Conservation (phyloP, 1,140 invertebrate genomes). For the Teleopsis dalmanni region DNA sequence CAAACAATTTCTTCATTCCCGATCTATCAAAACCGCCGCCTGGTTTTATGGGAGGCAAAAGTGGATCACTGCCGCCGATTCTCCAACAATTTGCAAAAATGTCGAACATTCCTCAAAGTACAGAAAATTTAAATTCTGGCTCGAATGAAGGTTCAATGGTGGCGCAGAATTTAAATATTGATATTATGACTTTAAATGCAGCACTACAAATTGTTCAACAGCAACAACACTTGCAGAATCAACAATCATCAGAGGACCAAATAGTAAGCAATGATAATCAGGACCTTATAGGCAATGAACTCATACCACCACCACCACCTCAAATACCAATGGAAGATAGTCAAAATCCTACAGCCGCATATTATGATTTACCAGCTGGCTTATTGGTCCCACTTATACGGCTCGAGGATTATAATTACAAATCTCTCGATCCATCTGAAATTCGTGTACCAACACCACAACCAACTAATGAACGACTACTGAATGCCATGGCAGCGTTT, state of each 20-base stretch:
- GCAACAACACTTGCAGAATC: conserved; percentile 20
- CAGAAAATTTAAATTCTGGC: neutral
- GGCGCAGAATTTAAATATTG: conserved; percentile 20
- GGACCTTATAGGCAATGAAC: neutral
- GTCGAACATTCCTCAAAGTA: conserved; percentile 10
- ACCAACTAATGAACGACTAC: conserved; percentile 82
- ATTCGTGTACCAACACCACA: conserved; percentile 88
- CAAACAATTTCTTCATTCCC: conserved; percentile 54
- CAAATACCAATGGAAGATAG: conserved; percentile 52
- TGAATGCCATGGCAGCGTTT: conserved; percentile 91
- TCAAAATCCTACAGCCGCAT: conserved; percentile 82
- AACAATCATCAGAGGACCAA: conserved; percentile 5
- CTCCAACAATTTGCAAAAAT: conserved; percentile 20
- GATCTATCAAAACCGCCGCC: conserved; percentile 81
- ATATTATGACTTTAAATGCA: conserved; percentile 32
- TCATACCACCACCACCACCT: conserved; percentile 12
- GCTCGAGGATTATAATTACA: conserved; percentile 85
- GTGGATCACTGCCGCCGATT: conserved; percentile 20
- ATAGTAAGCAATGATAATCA: conserved; percentile 3
- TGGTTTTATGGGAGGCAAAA: conserved; percentile 55
- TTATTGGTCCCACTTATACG: conserved; percentile 85
- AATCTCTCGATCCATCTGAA: conserved; percentile 78
- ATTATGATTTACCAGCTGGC: conserved; percentile 92
- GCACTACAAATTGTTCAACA: conserved; percentile 41
- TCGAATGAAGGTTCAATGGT: conserved; percentile 4